phyloP scores from a whole-genome alignment of 2,113 vertebrate genomes.

The Epinephelus fuscoguttatus region DNA sequence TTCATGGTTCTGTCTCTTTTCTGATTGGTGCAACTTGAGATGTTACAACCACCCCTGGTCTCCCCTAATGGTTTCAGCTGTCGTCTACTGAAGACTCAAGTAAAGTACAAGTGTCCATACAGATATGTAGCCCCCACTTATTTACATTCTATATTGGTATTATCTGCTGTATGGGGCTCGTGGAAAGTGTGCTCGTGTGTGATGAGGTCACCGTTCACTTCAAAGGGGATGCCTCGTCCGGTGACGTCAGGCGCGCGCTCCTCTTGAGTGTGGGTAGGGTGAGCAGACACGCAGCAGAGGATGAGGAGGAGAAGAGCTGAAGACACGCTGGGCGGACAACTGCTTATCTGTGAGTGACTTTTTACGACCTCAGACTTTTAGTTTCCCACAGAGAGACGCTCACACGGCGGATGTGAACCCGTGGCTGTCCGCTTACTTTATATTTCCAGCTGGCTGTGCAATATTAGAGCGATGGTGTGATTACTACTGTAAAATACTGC shows the following conservation, averaged over 20 bases:
- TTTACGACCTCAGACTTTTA: neutral
- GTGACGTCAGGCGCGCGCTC: conserved; percentile 73
- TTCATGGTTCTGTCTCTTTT: no score
- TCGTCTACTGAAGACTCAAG: no score
- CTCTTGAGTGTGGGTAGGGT: neutral
- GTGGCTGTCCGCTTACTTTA: no score
- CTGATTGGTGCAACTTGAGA: no score
- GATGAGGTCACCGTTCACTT: conserved; percentile 35
- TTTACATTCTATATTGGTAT: neutral
- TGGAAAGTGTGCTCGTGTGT: neutral
- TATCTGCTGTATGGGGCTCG: neutral
- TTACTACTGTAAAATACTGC: no score
- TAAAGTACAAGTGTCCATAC: neutral
- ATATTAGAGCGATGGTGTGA: no score
- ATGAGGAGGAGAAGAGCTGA: conserved; percentile 55
- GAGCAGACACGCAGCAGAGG: conserved; percentile 31
- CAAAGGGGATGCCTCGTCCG: conserved; percentile 64
- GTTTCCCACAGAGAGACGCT: neutral
- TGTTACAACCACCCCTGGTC: no score
- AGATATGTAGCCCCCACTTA: no score
- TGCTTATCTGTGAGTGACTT: conserved; percentile 56
- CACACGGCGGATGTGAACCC: neutral
- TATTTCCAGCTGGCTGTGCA: neutral
- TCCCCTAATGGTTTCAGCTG: no score
- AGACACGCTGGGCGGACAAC: conserved; percentile 45